A percentile compares a stretch with the other conserved stretches of the same genome.
Conservation (phyloP, 2,888 invertebrate genomes). For the Psylliodes chrysocephalus region DNA sequence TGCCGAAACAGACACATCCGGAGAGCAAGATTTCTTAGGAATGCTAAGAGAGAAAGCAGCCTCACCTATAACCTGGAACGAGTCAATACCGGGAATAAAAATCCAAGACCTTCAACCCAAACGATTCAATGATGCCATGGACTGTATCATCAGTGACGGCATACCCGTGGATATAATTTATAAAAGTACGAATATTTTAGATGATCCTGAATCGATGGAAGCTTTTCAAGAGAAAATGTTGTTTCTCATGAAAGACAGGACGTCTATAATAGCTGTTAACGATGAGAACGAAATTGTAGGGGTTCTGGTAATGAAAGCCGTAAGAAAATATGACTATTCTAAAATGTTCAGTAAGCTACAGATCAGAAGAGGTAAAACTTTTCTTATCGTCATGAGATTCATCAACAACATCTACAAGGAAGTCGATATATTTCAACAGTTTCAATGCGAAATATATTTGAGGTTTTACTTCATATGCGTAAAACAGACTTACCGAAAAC, state of each 20-base stretch:
- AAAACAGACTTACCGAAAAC: conserved; percentile 54
- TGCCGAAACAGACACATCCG: not conserved
- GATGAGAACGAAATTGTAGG: conserved; percentile 53
- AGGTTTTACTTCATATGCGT: conserved; percentile 56
- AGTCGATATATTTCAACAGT: conserved; percentile 56
- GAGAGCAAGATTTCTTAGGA: not conserved
- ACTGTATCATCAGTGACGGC: conserved; percentile 55
- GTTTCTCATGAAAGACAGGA: conserved; percentile 55
- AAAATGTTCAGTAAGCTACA: conserved; percentile 57
- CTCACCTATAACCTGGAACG: conserved; percentile 57
- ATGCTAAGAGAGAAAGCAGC: conserved; percentile 48
- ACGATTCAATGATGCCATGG: conserved; percentile 51
- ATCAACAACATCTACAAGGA: conserved; percentile 55
- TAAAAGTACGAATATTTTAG: conserved; percentile 54
- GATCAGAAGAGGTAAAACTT: conserved; percentile 56
- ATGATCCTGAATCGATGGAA: conserved; percentile 56
- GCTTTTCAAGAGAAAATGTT: conserved; percentile 52
- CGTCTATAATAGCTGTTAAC: conserved; percentile 58
- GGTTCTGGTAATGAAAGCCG: conserved; percentile 54
- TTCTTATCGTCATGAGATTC: conserved; percentile 54
- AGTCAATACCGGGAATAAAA: conserved; percentile 53
- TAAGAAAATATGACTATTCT: conserved; percentile 56
- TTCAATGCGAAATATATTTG: conserved; percentile 56
- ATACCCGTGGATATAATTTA: conserved; percentile 56
- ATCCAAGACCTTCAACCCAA: conserved; percentile 58